Evolutionary conservation across 1,140 invertebrate species (phyloP).

Genomic region (Lepidurus apus): DNA sequence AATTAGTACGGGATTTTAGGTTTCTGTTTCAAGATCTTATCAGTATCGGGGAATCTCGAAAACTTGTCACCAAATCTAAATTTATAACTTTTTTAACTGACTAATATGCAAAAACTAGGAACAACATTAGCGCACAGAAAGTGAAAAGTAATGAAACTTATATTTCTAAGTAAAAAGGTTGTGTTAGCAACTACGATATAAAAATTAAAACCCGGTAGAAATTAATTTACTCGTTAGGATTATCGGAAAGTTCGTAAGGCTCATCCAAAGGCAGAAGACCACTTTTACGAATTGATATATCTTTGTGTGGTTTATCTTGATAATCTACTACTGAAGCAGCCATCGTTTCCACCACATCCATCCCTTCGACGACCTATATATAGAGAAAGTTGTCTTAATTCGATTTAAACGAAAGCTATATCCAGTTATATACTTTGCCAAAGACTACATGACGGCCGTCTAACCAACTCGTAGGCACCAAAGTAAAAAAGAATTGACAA

Average conservation of each 20-base stretch:
- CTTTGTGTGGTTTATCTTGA: conserved; percentile 60
- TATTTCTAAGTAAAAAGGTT: no score
- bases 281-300: conserved; percentile 57
- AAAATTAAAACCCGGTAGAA: no score
- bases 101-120: no score
- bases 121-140: no score
- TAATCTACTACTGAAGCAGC: conserved; percentile 71
- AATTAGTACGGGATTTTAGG: neutral
- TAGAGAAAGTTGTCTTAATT: neutral
- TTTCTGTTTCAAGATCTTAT: neutral
- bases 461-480: conserved; percentile 80
- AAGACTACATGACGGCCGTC: conserved; percentile 89
- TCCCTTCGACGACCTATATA: conserved; percentile 64
- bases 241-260: conserved; percentile 37
- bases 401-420: neutral
- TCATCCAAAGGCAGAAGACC: conserved; percentile 41
- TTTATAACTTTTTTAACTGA: no score
- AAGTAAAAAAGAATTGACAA: conserved; percentile 95
- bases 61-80: no score
- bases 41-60: no score
- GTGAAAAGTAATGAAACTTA: no score
- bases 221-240: conserved; percentile 48
- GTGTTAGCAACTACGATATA: no score
- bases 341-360: conserved; percentile 75
- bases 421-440: conserved; percentile 67